phyloP scores from a whole-genome alignment of 2,888 invertebrate genomes.

The Drosophila glabriapex region DNA sequence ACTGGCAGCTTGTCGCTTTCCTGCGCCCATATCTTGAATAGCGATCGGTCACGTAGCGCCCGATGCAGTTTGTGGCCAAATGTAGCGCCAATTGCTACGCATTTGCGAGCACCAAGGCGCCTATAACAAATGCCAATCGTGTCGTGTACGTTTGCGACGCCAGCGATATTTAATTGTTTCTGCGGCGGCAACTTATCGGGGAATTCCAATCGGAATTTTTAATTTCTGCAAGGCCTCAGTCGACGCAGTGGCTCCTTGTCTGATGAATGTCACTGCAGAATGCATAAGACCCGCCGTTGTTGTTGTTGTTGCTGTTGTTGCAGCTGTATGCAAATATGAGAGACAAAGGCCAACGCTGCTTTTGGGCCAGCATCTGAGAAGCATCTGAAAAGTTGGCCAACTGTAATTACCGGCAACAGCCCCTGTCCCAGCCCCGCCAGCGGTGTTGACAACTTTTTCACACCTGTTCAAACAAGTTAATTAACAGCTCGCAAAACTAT shows the following conservation, averaged over 20 bases:
- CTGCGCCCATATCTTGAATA: slow-evolving; percentile 65
- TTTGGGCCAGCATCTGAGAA: slow-evolving; percentile 62
- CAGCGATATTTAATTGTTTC: slow-evolving; percentile 85
- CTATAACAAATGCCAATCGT: slow-evolving; percentile 82
- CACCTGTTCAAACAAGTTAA: slow-evolving; percentile 83
- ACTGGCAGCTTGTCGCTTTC: slow-evolving; percentile 64
- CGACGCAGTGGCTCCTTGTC: slow-evolving; percentile 60
- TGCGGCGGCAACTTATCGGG: slow-evolving; percentile 78
- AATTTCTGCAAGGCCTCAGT: slow-evolving; percentile 75
- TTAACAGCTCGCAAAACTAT: slow-evolving; percentile 82
- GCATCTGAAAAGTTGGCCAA: slow-evolving; percentile 80
- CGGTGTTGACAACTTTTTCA: slow-evolving; percentile 79
- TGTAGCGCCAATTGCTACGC: slow-evolving; percentile 80
- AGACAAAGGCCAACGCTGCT: slow-evolving; percentile 53
- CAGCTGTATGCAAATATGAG: slow-evolving; percentile 74
- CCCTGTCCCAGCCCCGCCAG: slow-evolving; percentile 15
- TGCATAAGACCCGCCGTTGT: slow-evolving; percentile 39
- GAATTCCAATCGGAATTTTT: slow-evolving; percentile 84
- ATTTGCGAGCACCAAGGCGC: slow-evolving; percentile 80
- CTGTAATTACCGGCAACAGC: slow-evolving; percentile 73
- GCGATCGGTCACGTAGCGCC: slow-evolving; percentile 78
- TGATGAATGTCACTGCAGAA: slow-evolving; percentile 80
- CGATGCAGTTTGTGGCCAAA: slow-evolving; percentile 78
- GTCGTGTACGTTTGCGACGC: slow-evolving; percentile 74
- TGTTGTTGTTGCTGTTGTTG: slow-evolving; percentile 11